phyloP scores from a whole-genome alignment of 1,140 invertebrate species.

The Caerostris extrusa region DNA sequence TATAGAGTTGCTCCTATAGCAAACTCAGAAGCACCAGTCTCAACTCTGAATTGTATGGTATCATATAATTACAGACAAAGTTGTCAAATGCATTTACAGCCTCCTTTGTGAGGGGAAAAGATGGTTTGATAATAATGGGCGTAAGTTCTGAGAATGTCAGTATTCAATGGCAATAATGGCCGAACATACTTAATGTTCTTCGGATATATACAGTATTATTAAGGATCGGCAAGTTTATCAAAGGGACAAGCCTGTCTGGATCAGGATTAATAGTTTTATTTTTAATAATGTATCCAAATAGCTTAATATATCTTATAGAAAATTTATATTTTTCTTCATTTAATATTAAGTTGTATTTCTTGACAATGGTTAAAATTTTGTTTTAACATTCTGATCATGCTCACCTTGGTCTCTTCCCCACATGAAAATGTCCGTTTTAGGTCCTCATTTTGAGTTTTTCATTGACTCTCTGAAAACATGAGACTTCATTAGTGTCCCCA shows the following conservation, averaged over 20 bases:
- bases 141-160: slow-evolving; percentile 8
- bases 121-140: background rate
- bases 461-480: slow-evolving; percentile 80
- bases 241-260: slow-evolving; percentile 47
- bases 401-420: slow-evolving; percentile 60
- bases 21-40: no score
- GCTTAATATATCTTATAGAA: slow-evolving; percentile 50
- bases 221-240: slow-evolving; percentile 70
- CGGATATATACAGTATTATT: slow-evolving; percentile 43
- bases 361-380: background rate
- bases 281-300: slow-evolving; percentile 64
- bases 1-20: no score
- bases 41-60: no score
- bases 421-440: slow-evolving; percentile 70
- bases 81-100: no score
- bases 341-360: slow-evolving; percentile 43
- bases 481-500: slow-evolving; percentile 80
- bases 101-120: no score
- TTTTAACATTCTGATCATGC: slow-evolving; percentile 62
- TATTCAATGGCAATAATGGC: slow-evolving; percentile 1
- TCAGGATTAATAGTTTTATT: slow-evolving; percentile 65
- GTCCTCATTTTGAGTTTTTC: slow-evolving; percentile 80
- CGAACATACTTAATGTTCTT: slow-evolving; percentile 46
- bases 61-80: no score
- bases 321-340: slow-evolving; percentile 43